phyloP scores from a whole-genome alignment of 1,140 invertebrate genomes.

The Drosophila lini region DNA sequence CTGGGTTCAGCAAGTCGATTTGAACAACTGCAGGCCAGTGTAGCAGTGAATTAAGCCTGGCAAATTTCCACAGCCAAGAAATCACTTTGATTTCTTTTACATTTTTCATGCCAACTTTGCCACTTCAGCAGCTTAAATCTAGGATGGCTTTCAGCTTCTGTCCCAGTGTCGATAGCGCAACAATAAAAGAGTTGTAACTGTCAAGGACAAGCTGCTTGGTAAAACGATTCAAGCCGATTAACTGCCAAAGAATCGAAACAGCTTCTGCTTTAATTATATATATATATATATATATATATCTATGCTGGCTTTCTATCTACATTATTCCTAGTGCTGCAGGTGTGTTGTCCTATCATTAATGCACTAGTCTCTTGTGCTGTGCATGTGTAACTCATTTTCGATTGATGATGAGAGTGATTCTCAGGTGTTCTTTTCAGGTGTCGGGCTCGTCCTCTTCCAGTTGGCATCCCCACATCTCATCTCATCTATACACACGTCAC shows the following conservation, averaged over 20 bases:
- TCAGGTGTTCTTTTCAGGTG: slow-evolving; percentile 7
- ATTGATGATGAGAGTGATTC: slow-evolving; percentile 30
- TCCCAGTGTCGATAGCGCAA: neutral
- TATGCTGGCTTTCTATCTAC: neutral
- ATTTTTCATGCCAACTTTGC: slow-evolving; percentile 12
- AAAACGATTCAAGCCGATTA: neutral
- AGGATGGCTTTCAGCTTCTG: neutral
- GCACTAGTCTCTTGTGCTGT: neutral
- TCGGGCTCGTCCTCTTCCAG: slow-evolving; percentile 11
- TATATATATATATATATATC: too few species aligned
- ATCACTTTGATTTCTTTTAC: slow-evolving; percentile 18
- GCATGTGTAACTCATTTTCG: slow-evolving; percentile 1
- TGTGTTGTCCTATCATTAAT: slow-evolving; percentile 6
- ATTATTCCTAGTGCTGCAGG: neutral
- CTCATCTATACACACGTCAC: slow-evolving; percentile 14
- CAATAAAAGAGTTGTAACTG: neutral
- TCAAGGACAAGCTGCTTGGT: neutral
- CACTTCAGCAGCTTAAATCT: neutral
- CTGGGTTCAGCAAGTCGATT: slow-evolving; percentile 56
- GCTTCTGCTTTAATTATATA: neutral
- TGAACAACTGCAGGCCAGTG: slow-evolving; percentile 13
- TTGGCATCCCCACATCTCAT: slow-evolving; percentile 25
- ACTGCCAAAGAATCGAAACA: neutral
- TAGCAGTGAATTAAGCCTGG: slow-evolving; percentile 31
- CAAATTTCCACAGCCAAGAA: slow-evolving; percentile 26